phyloP scores from a whole-genome alignment of 2,113 vertebrate genomes.

The Apteryx mantelli region DNA sequence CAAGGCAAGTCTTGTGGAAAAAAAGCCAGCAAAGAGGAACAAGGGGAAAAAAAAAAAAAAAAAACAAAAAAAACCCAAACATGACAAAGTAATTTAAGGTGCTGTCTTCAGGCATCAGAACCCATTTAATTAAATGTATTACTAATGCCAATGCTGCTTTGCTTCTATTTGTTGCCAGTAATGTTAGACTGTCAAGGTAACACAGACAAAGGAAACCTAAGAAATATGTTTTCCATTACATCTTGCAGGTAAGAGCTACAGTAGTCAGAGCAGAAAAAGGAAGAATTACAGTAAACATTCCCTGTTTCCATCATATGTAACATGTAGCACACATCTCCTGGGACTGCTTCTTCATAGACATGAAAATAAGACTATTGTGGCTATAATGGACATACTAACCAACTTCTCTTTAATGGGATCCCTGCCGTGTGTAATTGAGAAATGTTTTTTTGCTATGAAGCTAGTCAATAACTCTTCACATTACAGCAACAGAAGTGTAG shows the following conservation, averaged over 20 bases:
- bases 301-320: background rate
- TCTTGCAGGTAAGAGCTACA: background rate
- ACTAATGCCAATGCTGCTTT: background rate
- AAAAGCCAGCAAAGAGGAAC: background rate
- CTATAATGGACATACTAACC: background rate
- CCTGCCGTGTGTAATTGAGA: background rate
- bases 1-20: background rate
- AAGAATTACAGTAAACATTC: background rate
- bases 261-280: background rate
- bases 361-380: background rate
- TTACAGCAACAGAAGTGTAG: background rate
- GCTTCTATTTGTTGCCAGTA: background rate
- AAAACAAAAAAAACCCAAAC: fast-evolving
- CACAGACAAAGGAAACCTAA: background rate
- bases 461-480: background rate
- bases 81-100: background rate
- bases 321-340: background rate
- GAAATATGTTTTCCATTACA: background rate
- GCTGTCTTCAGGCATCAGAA: background rate
- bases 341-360: background rate
- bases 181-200: background rate
- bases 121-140: background rate
- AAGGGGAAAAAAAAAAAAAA: background rate
- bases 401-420: background rate
- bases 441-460: background rate